Base-by-base conservation (phyloP, 2,797 vertebrate genomes). In the Epinephelus coioides region DNA sequence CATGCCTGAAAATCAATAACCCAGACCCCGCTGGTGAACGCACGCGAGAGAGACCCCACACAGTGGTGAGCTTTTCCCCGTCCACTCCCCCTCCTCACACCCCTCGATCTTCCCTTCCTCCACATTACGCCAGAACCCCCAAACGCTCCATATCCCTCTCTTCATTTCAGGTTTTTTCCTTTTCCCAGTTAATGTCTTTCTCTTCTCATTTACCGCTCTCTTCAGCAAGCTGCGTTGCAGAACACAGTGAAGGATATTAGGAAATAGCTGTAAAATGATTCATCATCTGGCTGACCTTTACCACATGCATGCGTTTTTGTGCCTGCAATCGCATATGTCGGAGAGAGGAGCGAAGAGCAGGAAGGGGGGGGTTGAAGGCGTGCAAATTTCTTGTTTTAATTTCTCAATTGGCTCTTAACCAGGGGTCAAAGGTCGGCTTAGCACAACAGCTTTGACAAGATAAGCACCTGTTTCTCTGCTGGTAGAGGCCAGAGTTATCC, bases 381-480 rank as follows among this genome's bases (percentile, higher is more conserved):
- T 78, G 84, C 74, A 89, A 75, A 91, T 88, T 89, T 91, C 74
- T 90, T 90, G 79, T 85, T 90, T 87, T 93, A 91, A 92, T 95
- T 92, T 93, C 89, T 91, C 86, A 96, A 96, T 97, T 96, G 96
- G 95, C 95, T 95, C 92, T 95, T 94, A 95, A 96, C 95, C 88
- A 86, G 94, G 92, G 96, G 97, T 95, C 94, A 93, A 92, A 96
- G 96, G 94, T 96, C 93, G 88, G 94, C 89, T 97, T 96, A 96
- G 96, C 96, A 97, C 90, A 94, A 94, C 93, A 96, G 90, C 94
- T 95, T 93, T 92, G 94, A 96, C 96, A 96, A 96, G 94, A 96
- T 95, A 94, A 97, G 97, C 97, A 98, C 97, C 96, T 97, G 97
- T 91, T 95, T 96, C 91, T 90, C 74, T 75, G 69, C 78, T 75